phyloP scores from a whole-genome alignment of 2,797 vertebrate genomes.

The Phylloscopus collybita region DNA sequence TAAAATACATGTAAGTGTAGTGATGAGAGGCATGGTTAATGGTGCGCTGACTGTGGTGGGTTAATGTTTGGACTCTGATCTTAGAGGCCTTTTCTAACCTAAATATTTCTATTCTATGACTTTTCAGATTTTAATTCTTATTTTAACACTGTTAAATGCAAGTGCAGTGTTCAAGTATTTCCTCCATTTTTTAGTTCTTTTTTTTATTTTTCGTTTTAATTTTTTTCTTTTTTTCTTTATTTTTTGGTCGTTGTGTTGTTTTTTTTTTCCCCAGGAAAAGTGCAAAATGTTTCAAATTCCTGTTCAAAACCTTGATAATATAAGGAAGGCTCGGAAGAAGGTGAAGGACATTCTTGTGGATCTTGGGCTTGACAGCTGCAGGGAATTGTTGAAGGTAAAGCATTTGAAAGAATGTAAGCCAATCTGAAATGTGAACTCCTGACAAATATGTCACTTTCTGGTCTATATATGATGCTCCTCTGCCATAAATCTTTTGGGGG shows the following conservation, averaged over 20 bases:
- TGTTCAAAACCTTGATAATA: conserved; percentile 92
- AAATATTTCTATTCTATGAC: neutral
- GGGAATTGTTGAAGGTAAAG: conserved; percentile 79
- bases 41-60: neutral
- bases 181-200: neutral
- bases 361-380: conserved; percentile 93
- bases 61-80: neutral
- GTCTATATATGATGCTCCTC: neutral
- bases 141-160: neutral
- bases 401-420: neutral
- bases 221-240: neutral
- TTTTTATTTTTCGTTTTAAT: neutral
- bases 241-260: neutral
- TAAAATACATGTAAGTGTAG: accelerated
- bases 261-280: conserved; percentile 55
- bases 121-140: neutral
- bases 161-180: neutral
- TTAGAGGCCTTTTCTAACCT: neutral
- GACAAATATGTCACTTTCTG: neutral
- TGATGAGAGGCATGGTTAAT: neutral
- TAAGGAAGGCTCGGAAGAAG: conserved; percentile 91
- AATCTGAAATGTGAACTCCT: neutral
- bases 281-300: conserved; percentile 96
- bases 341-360: conserved; percentile 92
- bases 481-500: neutral